Base-by-base conservation (phyloP, 2,888 invertebrate genomes). In the Noctua janthina region DNA sequence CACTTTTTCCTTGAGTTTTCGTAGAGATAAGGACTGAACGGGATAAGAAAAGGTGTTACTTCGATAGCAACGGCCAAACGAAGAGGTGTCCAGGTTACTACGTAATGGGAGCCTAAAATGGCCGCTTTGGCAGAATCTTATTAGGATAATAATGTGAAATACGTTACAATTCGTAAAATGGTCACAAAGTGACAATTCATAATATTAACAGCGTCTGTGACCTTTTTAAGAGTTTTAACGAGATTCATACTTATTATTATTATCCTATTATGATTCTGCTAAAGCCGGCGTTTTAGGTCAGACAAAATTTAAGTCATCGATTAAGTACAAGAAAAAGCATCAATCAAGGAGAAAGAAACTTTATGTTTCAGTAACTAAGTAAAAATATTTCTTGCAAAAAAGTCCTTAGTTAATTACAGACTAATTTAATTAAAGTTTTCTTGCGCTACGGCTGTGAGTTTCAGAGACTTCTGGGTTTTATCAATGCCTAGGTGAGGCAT, bases 1-100 rank as follows among this genome's bases (percentile, higher is more conserved):
- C 73, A 81, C 74, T 76, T 86, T 87, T 84, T 81, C 76, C 76
- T 78, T 71, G 78, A 76, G 75, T 81, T 86, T 85, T 68, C 71
- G 82, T 69, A 46, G 15, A 81, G 78, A 84, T 82, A 79, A 75
- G 82, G 66, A 46, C 70, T 64, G 75, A 69, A 68, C 51, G 13
- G 74, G 77, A 82, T 82, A 80, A 75, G 51, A 78, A 74, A 64
- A 86, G 75, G 70, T 84, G 67, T 82, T 68, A 59, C 66, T 56
- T 46, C 43, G 23, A 46, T 62, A 15, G 62, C 15, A 29, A 20
- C 51, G 54, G 39, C 20, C 29, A 62, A 62, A 62, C 29, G 29
- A 15, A 29, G 29, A 62, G 29, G 29, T 62, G 15, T 15, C 62
- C 15, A 29, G 7, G 62, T 29, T 7, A 7, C 62, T 62, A 29